phyloP scores from a whole-genome alignment of 2,888 invertebrate species.

The Drosophila prostipennis region DNA sequence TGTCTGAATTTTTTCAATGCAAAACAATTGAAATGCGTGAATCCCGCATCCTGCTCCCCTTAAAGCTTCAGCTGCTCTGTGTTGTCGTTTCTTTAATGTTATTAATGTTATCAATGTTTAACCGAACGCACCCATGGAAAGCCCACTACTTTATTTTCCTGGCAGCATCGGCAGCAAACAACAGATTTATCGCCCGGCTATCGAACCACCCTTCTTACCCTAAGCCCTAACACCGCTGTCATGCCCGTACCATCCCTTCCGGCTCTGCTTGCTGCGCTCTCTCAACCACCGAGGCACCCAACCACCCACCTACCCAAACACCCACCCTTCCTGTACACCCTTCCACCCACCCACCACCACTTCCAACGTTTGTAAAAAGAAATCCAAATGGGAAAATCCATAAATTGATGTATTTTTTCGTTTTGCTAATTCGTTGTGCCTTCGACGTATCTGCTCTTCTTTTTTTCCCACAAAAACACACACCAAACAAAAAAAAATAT shows the following conservation, averaged over 20 bases:
- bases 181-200: slow-evolving; percentile 1
- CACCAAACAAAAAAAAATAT: slow-evolving; percentile 31
- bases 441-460: slow-evolving; percentile 77
- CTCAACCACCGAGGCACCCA: slow-evolving; percentile 43
- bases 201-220: slow-evolving; percentile 26
- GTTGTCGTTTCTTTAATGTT: slow-evolving; percentile 44
- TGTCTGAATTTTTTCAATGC: slow-evolving; percentile 21
- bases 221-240: slow-evolving; percentile 27
- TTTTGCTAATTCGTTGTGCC: slow-evolving; percentile 77
- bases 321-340: slow-evolving; percentile 32
- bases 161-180: slow-evolving; percentile 8
- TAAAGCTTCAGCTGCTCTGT: slow-evolving; percentile 25
- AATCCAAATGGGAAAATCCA: slow-evolving; percentile 44
- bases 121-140: slow-evolving; percentile 41
- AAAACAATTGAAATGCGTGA: slow-evolving; percentile 8
- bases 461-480: slow-evolving; percentile 62
- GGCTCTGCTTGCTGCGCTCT: slow-evolving; percentile 50
- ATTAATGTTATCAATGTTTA: slow-evolving; percentile 71
- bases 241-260: slow-evolving; percentile 22
- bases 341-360: slow-evolving; percentile 32
- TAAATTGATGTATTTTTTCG: slow-evolving; percentile 60
- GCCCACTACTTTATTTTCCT: slow-evolving; percentile 33
- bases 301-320: slow-evolving; percentile 25
- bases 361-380: slow-evolving; percentile 58
- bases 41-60: slow-evolving; percentile 5